These are phyloP conservation scores for Fragum whitleyi DNA, from an alignment of 2,888 invertebrate species.

Conservation along the genomic window DNA sequence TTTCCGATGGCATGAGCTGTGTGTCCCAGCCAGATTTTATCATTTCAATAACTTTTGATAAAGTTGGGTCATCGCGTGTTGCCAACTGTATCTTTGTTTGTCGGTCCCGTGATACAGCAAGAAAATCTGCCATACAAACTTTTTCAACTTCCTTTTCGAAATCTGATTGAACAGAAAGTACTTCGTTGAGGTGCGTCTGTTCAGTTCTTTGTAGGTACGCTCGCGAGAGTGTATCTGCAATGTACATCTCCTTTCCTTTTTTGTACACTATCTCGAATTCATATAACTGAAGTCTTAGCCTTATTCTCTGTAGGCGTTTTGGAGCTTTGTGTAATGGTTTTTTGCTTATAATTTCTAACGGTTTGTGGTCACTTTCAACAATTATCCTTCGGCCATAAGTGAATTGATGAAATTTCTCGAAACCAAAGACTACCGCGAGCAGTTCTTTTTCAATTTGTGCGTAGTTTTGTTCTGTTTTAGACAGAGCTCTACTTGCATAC, in stretches of 20 bases:
- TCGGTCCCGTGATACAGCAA: neutral
- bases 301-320: slow-evolving; percentile 66
- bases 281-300: slow-evolving; percentile 61
- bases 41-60: slow-evolving; percentile 32
- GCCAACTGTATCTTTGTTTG: slow-evolving; percentile 22
- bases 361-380: slow-evolving; percentile 66
- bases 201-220: slow-evolving; percentile 30
- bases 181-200: slow-evolving; percentile 2
- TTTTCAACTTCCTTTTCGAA: slow-evolving; percentile 21
- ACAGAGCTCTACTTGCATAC: slow-evolving; percentile 59
- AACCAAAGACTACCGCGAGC: slow-evolving; percentile 59
- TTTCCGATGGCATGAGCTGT: slow-evolving; percentile 36
- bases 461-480: slow-evolving; percentile 57
- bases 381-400: slow-evolving; percentile 52
- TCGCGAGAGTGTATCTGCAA: slow-evolving; percentile 59
- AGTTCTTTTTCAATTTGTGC: slow-evolving; percentile 72
- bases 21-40: slow-evolving; percentile 54
- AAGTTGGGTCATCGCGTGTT: slow-evolving; percentile 46
- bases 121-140: slow-evolving; percentile 25
- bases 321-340: slow-evolving; percentile 59
- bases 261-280: slow-evolving; percentile 50
- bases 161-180: slow-evolving; percentile 14
- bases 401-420: slow-evolving; percentile 62
- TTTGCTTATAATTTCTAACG: slow-evolving; percentile 57
- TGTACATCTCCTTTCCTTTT: slow-evolving; percentile 57